A percentile compares a stretch with the other conserved stretches of the same genome.
Conservation (phyloP, 2,888 invertebrate genomes). For the Apodemia mormo region DNA sequence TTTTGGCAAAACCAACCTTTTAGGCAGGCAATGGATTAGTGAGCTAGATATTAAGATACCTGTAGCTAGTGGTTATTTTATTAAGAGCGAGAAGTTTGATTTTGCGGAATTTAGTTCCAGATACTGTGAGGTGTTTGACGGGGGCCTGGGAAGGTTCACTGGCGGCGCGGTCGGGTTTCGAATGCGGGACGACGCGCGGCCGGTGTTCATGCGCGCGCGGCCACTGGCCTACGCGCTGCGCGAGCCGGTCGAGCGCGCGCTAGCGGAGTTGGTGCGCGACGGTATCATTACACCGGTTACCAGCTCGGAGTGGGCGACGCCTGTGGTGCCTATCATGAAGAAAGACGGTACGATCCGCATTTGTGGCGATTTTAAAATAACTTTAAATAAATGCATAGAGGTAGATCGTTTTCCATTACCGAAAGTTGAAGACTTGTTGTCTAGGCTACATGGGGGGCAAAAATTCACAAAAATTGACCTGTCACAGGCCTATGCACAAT, state of each 20-base stretch:
- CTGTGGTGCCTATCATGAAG: slow-evolving; percentile 31
- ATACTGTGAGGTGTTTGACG: slow-evolving; percentile 22
- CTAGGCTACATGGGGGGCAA: neutral
- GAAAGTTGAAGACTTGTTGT: slow-evolving; percentile 11
- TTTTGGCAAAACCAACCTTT: too few species aligned
- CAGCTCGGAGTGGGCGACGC: slow-evolving; percentile 34
- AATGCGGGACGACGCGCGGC: slow-evolving; percentile 20
- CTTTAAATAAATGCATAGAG: slow-evolving; percentile 4
- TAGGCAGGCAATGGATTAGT: too few species aligned
- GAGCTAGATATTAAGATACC: too few species aligned
- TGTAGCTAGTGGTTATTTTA: too few species aligned
- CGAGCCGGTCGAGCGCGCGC: slow-evolving; percentile 31
- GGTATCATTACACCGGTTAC: slow-evolving; percentile 29
- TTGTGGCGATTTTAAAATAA: slow-evolving; percentile 34
- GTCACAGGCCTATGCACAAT: too few species aligned
- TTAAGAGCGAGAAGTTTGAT: too few species aligned
- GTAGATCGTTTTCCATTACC: slow-evolving; percentile 16
- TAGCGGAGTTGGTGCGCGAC: slow-evolving; percentile 31
- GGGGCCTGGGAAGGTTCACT: slow-evolving; percentile 19
- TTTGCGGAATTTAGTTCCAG: too few species aligned
- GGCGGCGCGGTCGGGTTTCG: slow-evolving; percentile 21
- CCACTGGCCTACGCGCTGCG: slow-evolving; percentile 22
- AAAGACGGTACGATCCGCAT: slow-evolving; percentile 32
- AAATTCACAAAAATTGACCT: slow-evolving; percentile 30
- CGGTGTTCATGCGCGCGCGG: slow-evolving; percentile 23